phyloP scores from a whole-genome alignment of 2,888 invertebrate species.

The Apodemia mormo region DNA sequence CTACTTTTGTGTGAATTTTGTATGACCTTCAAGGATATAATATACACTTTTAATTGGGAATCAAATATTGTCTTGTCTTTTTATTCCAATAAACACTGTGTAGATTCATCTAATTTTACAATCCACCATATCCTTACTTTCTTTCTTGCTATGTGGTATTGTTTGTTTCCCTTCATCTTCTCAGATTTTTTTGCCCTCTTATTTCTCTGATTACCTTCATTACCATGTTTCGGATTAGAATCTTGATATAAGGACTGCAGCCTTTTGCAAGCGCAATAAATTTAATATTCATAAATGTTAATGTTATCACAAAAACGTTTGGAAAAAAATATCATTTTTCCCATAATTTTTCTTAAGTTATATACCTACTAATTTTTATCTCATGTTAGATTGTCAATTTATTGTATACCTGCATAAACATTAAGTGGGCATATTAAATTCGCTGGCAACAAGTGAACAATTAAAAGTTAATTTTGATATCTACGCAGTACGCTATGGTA shows the following conservation, averaged over 20 bases:
- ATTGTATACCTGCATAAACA: too few relatives aligned
- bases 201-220: background rate
- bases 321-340: too few relatives aligned
- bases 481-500: too few relatives aligned
- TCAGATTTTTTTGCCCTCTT: background rate
- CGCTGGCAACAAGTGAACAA: too few relatives aligned
- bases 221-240: background rate
- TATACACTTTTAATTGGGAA: background rate
- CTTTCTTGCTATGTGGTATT: background rate
- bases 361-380: too few relatives aligned
- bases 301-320: too few relatives aligned
- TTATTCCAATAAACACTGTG: background rate
- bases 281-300: too few relatives aligned
- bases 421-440: too few relatives aligned
- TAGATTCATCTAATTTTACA: background rate
- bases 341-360: too few relatives aligned
- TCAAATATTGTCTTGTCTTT: background rate
- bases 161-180: background rate
- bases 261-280: too few relatives aligned
- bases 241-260: background rate
- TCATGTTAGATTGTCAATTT: too few relatives aligned
- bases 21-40: constrained; percentile 6
- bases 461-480: too few relatives aligned
- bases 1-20: constrained; percentile 18
- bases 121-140: background rate